Evolutionary conservation across 2,888 invertebrate species (phyloP).

Genomic region (Subacronicta megacephala): DNA sequence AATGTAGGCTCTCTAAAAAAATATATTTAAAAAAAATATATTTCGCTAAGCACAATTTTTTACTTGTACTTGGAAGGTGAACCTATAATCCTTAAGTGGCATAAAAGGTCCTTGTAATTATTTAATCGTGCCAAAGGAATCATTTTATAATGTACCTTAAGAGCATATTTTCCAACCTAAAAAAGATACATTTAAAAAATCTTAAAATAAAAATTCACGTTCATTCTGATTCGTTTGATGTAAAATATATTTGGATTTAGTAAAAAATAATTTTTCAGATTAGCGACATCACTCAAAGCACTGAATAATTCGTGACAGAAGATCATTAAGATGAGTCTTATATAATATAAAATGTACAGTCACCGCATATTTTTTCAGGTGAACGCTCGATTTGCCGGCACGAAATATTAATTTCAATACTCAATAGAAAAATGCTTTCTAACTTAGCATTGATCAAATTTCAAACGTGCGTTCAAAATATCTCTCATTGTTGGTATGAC

Average conservation of each 20-base stretch:
- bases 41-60: too few species aligned
- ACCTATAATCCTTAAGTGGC: too few species aligned
- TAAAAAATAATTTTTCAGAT: slow-evolving; percentile 4
- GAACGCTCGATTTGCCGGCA: neutral
- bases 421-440: neutral
- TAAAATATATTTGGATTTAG: neutral
- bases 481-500: slow-evolving; percentile 1
- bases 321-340: slow-evolving; percentile 9
- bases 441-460: neutral
- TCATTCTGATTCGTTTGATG: neutral
- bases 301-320: slow-evolving; percentile 16
- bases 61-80: too few species aligned
- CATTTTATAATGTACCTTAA: too few species aligned
- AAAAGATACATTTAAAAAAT: neutral
- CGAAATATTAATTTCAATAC: slow-evolving; percentile 3
- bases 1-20: too few species aligned
- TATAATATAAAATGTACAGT: slow-evolving; percentile 16
- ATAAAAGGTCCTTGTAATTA: too few species aligned
- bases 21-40: too few species aligned
- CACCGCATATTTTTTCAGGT: slow-evolving; percentile 12
- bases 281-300: slow-evolving; percentile 9
- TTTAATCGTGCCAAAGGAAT: too few species aligned
- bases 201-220: neutral
- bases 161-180: too few species aligned
- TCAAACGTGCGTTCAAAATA: neutral